Evolutionary conservation across 2,113 vertebrate genomes (phyloP).

Genomic region (Hassar affinis): DNA sequence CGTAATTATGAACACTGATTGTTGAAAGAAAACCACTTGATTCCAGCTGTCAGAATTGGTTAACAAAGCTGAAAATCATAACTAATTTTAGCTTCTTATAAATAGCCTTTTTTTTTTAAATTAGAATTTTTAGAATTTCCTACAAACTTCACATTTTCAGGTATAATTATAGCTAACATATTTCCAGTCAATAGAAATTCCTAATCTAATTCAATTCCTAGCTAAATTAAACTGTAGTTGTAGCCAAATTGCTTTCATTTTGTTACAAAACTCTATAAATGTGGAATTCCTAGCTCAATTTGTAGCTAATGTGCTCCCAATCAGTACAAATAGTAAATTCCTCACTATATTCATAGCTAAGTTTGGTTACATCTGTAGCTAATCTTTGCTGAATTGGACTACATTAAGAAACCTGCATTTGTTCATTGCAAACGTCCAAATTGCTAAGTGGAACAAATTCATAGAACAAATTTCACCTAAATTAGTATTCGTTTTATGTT

Average conservation of each 20-base stretch:
- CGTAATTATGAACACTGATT: too few species aligned
- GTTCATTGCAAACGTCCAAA: neutral
- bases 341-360: neutral
- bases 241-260: neutral
- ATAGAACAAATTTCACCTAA: neutral
- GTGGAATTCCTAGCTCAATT: neutral
- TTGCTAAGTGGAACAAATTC: neutral
- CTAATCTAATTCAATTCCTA: neutral
- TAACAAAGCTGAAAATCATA: neutral
- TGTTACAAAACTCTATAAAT: neutral
- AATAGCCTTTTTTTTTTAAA: neutral
- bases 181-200: neutral
- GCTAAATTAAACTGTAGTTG: neutral
- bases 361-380: neutral
- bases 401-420: too few species aligned
- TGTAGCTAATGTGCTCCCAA: neutral
- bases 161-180: neutral
- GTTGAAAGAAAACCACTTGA: neutral
- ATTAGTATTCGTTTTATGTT: neutral
- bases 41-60: neutral
- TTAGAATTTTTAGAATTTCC: neutral
- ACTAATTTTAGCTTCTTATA: neutral
- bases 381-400: too few species aligned
- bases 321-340: neutral
- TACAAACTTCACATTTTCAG: neutral